A percentile compares a stretch with the other conserved stretches of the same genome.
phyloP scores from a whole-genome alignment of 1,140 invertebrate species.

The Physella acuta region DNA sequence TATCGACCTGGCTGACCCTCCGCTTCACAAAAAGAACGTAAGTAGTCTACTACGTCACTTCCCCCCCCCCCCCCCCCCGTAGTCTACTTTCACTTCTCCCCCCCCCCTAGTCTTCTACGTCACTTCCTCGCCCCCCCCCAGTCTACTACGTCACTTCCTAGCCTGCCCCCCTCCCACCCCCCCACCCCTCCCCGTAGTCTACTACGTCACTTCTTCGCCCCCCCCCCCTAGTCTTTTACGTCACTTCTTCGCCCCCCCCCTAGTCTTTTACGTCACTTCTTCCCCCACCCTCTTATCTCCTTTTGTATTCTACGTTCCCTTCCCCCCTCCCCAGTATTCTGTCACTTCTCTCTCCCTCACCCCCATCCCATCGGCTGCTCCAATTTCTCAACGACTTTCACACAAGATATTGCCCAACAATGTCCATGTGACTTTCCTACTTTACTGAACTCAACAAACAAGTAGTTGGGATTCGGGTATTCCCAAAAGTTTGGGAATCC shows the following conservation, averaged over 20 bases:
- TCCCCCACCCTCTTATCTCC: not conserved
- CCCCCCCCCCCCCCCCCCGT: not conserved
- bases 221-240: too few species aligned
- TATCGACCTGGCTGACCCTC: conserved; percentile 29
- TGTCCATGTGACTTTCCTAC: too few species aligned
- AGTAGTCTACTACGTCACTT: not conserved
- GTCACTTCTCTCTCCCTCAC: conserved; percentile 5
- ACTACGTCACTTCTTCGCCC: not conserved
- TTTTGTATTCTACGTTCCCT: not conserved
- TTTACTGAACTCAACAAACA: too few species aligned
- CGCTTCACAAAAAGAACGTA: conserved; percentile 21
- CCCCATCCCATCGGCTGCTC: not conserved
- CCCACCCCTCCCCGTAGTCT: not conserved
- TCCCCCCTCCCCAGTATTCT: not conserved
- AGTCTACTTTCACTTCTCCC: not conserved
- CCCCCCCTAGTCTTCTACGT: not conserved
- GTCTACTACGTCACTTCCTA: not conserved
- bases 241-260: too few species aligned
- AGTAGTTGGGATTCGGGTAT: too few species aligned
- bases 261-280: conserved; percentile 5
- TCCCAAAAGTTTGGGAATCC: too few species aligned
- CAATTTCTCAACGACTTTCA: too few species aligned
- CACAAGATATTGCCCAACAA: too few species aligned
- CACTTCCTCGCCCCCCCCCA: not conserved
- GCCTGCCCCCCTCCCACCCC: not conserved